Evolutionary conservation across 2,888 invertebrate species (phyloP).

Genomic region (Exephanes ischioxanthus): DNA sequence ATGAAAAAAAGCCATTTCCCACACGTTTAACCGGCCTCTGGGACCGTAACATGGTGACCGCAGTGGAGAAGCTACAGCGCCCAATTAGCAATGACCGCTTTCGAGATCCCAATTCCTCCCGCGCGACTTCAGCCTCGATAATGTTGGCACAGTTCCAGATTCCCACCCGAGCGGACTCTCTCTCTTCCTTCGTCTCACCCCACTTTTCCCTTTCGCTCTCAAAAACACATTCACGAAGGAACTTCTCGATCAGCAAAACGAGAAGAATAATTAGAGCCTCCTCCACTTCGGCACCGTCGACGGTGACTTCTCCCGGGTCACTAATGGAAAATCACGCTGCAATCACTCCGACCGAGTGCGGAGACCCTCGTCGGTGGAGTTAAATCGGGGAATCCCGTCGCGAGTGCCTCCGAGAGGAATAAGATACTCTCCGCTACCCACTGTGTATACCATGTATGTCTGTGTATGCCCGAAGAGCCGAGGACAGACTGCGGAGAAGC

Average conservation of each 20-base stretch:
- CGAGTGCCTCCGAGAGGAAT: conserved; percentile 9
- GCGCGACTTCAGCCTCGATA: conserved; percentile 18
- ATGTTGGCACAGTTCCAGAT: conserved; percentile 17
- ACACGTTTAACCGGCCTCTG: neutral
- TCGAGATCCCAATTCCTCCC: conserved; percentile 71
- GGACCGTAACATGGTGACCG: conserved; percentile 75
- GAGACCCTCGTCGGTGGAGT: conserved; percentile 34
- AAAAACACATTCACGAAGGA: neutral
- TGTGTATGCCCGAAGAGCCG: neutral
- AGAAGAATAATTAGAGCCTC: neutral
- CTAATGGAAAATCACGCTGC: conserved; percentile 26
- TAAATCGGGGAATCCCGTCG: conserved; percentile 44
- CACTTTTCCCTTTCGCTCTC: neutral
- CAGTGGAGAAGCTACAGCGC: conserved; percentile 73
- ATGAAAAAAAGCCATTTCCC: neutral
- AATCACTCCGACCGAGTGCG: conserved; percentile 25
- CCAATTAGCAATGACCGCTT: conserved; percentile 76
- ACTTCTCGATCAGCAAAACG: neutral
- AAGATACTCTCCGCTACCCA: conserved; percentile 23
- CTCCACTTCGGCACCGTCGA: neutral
- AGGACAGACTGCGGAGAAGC: neutral
- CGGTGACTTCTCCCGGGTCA: neutral
- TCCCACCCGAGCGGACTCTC: neutral
- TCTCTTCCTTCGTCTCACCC: neutral
- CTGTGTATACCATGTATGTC: neutral